Conservation (phyloP, 2,113 vertebrate genomes). For the Pycnonotus jocosus region DNA sequence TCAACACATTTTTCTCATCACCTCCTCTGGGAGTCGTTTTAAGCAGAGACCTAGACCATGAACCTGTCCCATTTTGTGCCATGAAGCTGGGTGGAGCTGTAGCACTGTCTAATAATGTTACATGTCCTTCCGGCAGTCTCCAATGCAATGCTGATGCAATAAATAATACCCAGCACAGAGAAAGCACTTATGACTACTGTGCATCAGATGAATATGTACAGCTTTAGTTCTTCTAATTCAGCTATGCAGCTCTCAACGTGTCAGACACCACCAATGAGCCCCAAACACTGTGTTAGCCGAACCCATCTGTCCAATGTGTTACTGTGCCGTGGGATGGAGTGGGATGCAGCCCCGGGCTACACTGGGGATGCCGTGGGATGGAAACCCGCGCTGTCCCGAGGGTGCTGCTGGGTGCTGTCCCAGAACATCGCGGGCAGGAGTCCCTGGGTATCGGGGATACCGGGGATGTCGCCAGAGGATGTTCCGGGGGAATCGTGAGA, state of each 20-base stretch:
- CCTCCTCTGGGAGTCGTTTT: neutral
- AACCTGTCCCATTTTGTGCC: neutral
- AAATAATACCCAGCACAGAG: neutral
- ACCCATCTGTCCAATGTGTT: rapidly evolving
- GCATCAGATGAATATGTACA: neutral
- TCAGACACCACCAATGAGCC: neutral
- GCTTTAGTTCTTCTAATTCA: neutral
- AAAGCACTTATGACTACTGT: rapidly evolving
- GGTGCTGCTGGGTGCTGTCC: neutral
- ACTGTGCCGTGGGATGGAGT: neutral
- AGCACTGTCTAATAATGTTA: neutral
- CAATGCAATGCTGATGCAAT: neutral
- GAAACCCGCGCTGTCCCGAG: neutral
- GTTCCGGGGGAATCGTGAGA: neutral
- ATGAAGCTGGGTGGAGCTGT: slow-evolving; percentile 2
- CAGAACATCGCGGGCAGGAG: slow-evolving; percentile 32
- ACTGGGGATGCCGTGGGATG: too few relatives aligned
- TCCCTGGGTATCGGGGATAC: neutral
- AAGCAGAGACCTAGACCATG: neutral
- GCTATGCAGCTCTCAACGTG: neutral
- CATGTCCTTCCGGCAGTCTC: neutral
- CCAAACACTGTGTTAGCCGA: neutral
- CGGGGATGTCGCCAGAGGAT: neutral
- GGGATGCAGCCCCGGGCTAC: neutral
- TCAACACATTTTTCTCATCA: neutral